Percentiles rank a stretch among this genome's conserved stretches.
Conservation (phyloP, 2,113 vertebrate genomes). For the Capra hircus region DNA sequence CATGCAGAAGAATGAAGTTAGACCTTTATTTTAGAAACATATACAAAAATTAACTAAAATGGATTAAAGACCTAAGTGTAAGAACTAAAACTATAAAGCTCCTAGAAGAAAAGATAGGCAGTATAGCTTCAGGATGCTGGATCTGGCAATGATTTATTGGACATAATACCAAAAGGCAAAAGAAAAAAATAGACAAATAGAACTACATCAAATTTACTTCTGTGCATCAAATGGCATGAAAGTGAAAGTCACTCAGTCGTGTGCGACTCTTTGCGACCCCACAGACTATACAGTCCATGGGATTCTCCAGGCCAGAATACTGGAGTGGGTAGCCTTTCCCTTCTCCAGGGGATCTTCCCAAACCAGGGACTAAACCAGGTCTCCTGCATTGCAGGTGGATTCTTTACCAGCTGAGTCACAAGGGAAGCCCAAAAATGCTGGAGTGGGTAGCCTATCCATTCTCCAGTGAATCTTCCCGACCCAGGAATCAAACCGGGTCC, state of each 20-base stretch:
- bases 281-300: neutral
- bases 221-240: neutral
- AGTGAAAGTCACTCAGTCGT: neutral
- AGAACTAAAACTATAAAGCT: neutral
- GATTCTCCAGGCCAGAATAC: neutral
- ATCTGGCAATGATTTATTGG: neutral
- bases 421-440: neutral
- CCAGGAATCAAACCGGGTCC: accelerated
- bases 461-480: neutral
- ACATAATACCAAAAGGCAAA: neutral
- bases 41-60: neutral
- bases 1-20: neutral
- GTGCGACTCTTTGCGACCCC: neutral
- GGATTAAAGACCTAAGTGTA: neutral
- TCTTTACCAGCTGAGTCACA: neutral
- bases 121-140: neutral
- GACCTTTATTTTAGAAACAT: neutral
- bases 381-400: neutral
- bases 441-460: neutral
- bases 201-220: neutral
- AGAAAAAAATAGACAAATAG: neutral
- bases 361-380: neutral
- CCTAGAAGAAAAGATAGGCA: neutral
- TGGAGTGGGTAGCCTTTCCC: neutral
- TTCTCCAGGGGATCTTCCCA: neutral